Evolutionary conservation across 2,888 invertebrate species (phyloP).

Genomic region (Hirtodrosophila histrioides): DNA sequence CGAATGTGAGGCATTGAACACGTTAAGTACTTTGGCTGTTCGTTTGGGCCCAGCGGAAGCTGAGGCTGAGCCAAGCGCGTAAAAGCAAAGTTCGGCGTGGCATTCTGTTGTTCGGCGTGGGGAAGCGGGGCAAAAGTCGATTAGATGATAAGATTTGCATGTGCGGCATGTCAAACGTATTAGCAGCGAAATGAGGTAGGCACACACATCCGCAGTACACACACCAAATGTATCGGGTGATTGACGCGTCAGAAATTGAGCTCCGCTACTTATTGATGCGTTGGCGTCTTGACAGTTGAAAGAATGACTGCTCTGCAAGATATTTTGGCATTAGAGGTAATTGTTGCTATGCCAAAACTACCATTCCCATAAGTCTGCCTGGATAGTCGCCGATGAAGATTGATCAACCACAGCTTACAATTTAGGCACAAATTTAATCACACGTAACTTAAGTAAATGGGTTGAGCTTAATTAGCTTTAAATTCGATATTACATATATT

Average conservation of each 20-base stretch:
- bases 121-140: conserved; percentile 36
- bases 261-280: background rate
- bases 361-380: too few species aligned
- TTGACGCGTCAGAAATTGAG: conserved; percentile 3
- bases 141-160: conserved; percentile 46
- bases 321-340: background rate
- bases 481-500: too few species aligned
- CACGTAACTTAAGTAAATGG: too few species aligned
- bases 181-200: conserved; percentile 35
- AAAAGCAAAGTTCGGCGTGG: conserved; percentile 32
- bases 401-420: too few species aligned
- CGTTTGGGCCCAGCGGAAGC: conserved; percentile 12
- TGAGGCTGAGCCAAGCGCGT: conserved; percentile 15
- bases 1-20: conserved; percentile 1
- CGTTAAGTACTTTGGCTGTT: conserved; percentile 13
- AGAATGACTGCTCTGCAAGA: background rate
- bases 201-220: conserved; percentile 1
- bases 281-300: background rate
- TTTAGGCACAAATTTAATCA: too few species aligned
- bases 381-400: too few species aligned
- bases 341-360: background rate
- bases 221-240: background rate
- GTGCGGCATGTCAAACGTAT: conserved; percentile 43
- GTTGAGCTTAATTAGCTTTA: too few species aligned
- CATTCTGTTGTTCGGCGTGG: conserved; percentile 9